Base-by-base conservation (phyloP, 2,113 vertebrate genomes). In the Brachionichthys hirsutus region DNA sequence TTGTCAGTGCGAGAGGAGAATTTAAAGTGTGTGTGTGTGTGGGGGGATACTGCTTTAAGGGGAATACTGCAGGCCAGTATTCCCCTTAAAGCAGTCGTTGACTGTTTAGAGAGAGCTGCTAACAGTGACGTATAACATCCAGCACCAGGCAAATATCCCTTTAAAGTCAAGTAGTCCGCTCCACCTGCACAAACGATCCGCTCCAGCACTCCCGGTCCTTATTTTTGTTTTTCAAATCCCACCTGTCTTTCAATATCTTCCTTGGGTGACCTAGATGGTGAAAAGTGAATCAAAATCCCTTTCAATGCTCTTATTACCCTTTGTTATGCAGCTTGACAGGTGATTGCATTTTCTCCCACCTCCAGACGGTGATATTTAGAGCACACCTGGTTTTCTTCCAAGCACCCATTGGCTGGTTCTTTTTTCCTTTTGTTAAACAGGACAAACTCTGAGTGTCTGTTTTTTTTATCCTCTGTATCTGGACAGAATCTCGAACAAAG, bases 191-290 rank as follows among this genome's bases (percentile, higher is more conserved):
- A 66, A 22, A 14, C 52, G 36, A 13, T 50, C 12, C 55, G 10
- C 62, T 24, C 35, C 22, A 43, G 2, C 45, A 62, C n/a, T 12
- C 30, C 18, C 9, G 30, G n/a, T 59, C 38, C 16, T 16, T 48
- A 62, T 30, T 62, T 44, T 12, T 56, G 44, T 52, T 19, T 20
- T 22, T 20, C 53, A 42, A 63, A 36, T n/a, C 57, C 70, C 9
- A 8, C 53, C 47, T 62, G 55, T 51, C 54, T 75, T 77, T 58
- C 43, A 54, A 15, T 65, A 53, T 77, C 75, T 75, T 64, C 54
- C 58, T 44, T 46, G 54, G 61, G 63, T 85, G 86, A 88, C 87
- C 84, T 75, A 89, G 78, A 82, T 85, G 77, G 82, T 48, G 50
- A 66, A 64, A 77, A 57, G 67, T 16, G 67, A 85, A 84, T 77